Base-by-base conservation (phyloP, 2,888 invertebrate genomes). In the Brachylomia viminalis region DNA sequence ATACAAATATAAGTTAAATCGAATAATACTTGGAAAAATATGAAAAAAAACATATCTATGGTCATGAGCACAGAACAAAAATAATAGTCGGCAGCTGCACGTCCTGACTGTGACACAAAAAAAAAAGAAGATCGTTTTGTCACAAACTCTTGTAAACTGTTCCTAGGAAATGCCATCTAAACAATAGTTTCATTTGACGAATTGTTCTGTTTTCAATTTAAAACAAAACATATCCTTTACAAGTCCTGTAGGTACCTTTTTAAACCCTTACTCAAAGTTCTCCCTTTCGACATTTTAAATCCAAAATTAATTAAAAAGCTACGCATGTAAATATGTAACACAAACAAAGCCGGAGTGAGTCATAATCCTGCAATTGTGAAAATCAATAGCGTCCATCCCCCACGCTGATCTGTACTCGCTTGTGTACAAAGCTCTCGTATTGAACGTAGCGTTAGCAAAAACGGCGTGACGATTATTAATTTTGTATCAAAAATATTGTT, bases 341-440 rank as follows among this genome's bases (percentile, higher is more conserved):
- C 86, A 80, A 89, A 89, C 84, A 84, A 77, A 83, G 72, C 30
- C 47, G 73, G 88, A 89, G 90, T 95, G 95, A 95, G 91, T 95
- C 95, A 95, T 94, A 93, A 92, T 92, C 92, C 91, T 87, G 91
- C 93, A 92, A 92, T 93, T 91, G 90, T 87, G 88, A 94, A 95
- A 95, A 96, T 96, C 95, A 92, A 95, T 95, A 95, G 84, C 86
- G 82, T 86, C 86, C 90, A 92, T 92, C 91, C 92, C 91, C 89
- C 84, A 81, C 82, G 84, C 77, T 84, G 88, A 88, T 86, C 90
- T 88, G 87, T 87, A 88, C 92, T 92, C 92, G 93, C 91, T 93
- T 92, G 93, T 93, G 92, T 92, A 92, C 90, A 66, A 72, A 75
- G 88, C 88, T 92, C 89, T 90, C 86, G 86, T 87, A 86, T 66